phyloP scores from a whole-genome alignment of 2,888 invertebrate species.

The Ectropis crepuscularia region DNA sequence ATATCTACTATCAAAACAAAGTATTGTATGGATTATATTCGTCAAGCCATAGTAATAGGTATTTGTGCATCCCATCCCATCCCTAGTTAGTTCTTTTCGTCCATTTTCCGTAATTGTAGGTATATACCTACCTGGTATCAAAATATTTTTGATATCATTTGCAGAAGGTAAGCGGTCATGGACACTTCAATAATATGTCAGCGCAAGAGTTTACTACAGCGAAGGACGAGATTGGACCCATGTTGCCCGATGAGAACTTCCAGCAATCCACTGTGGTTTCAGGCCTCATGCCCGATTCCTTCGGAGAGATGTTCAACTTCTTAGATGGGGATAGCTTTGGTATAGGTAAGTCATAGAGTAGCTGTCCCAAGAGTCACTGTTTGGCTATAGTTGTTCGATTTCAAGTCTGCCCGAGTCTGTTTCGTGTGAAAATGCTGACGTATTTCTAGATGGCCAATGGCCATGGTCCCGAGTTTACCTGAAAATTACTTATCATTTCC shows the following conservation, averaged over 20 bases:
- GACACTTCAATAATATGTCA: slow-evolving; percentile 58
- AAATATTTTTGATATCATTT: slow-evolving; percentile 10
- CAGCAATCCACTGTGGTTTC: slow-evolving; percentile 70
- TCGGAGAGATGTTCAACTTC: slow-evolving; percentile 79
- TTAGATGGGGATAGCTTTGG: slow-evolving; percentile 80
- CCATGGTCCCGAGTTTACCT: no score
- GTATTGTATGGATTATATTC: no score
- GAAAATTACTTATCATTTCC: no score
- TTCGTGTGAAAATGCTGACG: no score
- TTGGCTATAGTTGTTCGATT: background rate
- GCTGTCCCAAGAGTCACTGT: background rate
- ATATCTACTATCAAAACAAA: no score
- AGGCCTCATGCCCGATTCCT: slow-evolving; percentile 77
- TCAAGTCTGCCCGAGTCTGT: background rate
- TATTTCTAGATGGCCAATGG: no score
- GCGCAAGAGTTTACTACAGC: slow-evolving; percentile 68
- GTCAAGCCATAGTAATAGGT: no score
- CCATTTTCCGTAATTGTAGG: no score
- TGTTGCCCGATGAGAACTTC: slow-evolving; percentile 67
- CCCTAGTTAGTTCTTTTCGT: no score
- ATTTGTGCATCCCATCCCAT: no score
- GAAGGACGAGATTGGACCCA: slow-evolving; percentile 67
- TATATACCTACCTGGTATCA: background rate
- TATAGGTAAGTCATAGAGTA: slow-evolving; percentile 59
- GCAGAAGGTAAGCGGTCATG: slow-evolving; percentile 28